Percentiles rank a stretch among this genome's conserved stretches.
phyloP scores from a whole-genome alignment of 1,140 invertebrate genomes.

The Antheraea mylitta region DNA sequence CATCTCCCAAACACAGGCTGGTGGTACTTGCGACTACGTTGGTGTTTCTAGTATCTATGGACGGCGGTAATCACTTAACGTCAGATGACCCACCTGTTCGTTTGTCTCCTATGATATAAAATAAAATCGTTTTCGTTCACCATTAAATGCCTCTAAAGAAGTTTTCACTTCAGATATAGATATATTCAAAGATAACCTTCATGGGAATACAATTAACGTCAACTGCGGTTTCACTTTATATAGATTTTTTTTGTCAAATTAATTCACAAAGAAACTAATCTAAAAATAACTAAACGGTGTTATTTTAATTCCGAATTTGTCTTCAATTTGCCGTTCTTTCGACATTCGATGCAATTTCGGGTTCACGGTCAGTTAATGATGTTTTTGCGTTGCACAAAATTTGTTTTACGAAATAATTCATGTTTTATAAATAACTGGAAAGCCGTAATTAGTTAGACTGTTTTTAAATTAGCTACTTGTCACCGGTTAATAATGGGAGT shows the following conservation, averaged over 20 bases:
- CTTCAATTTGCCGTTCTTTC: slow-evolving; percentile 2
- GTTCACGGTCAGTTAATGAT: slow-evolving; percentile 14
- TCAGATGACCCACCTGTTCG: too few relatives aligned
- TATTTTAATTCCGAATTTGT: slow-evolving; percentile 5
- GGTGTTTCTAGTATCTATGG: too few relatives aligned
- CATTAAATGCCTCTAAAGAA: too few relatives aligned
- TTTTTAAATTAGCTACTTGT: background rate
- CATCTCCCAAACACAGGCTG: too few relatives aligned
- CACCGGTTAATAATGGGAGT: background rate
- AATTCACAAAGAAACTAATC: background rate
- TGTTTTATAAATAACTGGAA: slow-evolving; percentile 5
- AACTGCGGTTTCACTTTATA: background rate
- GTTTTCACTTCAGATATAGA: too few relatives aligned
- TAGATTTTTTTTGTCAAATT: background rate
- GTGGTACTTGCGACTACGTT: too few relatives aligned
- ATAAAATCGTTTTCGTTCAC: too few relatives aligned
- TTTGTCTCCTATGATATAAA: too few relatives aligned
- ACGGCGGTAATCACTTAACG: too few relatives aligned
- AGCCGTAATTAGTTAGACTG: slow-evolving; percentile 4
- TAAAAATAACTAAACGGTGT: background rate
- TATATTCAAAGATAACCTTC: background rate
- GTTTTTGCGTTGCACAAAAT: background rate
- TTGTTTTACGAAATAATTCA: slow-evolving; percentile 11
- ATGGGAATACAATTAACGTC: background rate
- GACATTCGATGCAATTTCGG: slow-evolving; percentile 10